Percentiles rank a stretch among this genome's conserved stretches.
These are phyloP conservation scores for Gorsachius magnificus DNA, from an alignment of 2,797 vertebrate genomes.

Conservation along the genomic window DNA sequence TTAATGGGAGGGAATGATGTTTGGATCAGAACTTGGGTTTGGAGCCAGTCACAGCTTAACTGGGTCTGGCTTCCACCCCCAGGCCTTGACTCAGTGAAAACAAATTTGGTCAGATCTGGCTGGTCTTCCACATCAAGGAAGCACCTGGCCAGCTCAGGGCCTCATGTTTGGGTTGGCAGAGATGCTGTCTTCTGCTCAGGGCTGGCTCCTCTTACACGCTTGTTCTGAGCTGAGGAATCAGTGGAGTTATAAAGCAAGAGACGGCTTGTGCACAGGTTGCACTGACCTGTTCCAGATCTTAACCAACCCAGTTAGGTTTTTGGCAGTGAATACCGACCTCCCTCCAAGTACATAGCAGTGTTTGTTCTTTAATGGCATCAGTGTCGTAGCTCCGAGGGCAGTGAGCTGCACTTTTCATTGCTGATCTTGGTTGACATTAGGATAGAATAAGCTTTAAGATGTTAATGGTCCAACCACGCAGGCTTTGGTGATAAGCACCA, in stretches of 20 bases:
- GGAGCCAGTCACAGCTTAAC: slow-evolving; percentile 2
- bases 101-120: slow-evolving; percentile 35
- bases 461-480: neutral
- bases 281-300: slow-evolving; percentile 5
- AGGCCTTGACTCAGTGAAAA: slow-evolving; percentile 21
- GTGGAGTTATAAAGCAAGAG: neutral
- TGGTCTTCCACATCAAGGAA: neutral
- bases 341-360: neutral
- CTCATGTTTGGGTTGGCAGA: slow-evolving; percentile 3
- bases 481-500: neutral
- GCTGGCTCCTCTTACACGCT: neutral
- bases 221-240: neutral
- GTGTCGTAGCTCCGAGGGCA: neutral
- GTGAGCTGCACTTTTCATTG: neutral
- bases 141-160: slow-evolving; percentile 4
- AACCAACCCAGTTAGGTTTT: neutral
- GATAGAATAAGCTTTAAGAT: neutral
- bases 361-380: slow-evolving; percentile 7
- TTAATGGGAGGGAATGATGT: neutral
- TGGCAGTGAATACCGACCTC: neutral
- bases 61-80: neutral
- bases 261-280: neutral
- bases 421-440: neutral
- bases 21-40: slow-evolving; percentile 18
- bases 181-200: neutral